phyloP scores from a whole-genome alignment of 2,113 vertebrate genomes.

The Cryptomyrus ogoouensis region DNA sequence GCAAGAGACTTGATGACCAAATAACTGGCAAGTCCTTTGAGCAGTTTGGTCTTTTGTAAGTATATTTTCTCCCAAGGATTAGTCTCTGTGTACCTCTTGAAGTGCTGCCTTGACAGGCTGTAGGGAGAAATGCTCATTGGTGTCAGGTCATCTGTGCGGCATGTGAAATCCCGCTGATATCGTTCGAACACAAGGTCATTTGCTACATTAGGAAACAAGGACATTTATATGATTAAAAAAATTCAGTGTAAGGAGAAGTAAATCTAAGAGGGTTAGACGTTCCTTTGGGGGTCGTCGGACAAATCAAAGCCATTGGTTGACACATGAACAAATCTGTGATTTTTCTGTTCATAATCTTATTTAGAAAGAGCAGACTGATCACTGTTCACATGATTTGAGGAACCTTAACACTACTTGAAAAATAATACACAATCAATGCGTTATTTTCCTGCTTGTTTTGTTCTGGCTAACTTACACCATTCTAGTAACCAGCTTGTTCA shows the following conservation, averaged over 20 bases:
- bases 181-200: background rate
- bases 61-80: background rate
- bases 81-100: background rate
- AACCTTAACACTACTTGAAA: background rate
- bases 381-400: background rate
- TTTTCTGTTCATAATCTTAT: background rate
- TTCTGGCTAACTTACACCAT: background rate
- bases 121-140: background rate
- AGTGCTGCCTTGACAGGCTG: background rate
- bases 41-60: background rate
- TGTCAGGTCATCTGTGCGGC: background rate
- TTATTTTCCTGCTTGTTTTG: background rate
- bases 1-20: background rate
- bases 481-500: background rate
- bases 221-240: background rate
- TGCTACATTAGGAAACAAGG: background rate
- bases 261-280: background rate
- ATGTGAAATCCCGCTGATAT: background rate
- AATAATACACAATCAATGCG: background rate
- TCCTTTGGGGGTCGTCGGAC: background rate
- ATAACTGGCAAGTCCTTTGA: background rate
- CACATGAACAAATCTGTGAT: background rate
- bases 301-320: background rate
- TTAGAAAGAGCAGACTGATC: background rate
- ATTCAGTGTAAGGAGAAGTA: background rate